Evolutionary conservation across 2,113 vertebrate genomes (phyloP), one percentile per base, ranked within the genome.

Genomic region (Heterochromis multidens): DNA sequence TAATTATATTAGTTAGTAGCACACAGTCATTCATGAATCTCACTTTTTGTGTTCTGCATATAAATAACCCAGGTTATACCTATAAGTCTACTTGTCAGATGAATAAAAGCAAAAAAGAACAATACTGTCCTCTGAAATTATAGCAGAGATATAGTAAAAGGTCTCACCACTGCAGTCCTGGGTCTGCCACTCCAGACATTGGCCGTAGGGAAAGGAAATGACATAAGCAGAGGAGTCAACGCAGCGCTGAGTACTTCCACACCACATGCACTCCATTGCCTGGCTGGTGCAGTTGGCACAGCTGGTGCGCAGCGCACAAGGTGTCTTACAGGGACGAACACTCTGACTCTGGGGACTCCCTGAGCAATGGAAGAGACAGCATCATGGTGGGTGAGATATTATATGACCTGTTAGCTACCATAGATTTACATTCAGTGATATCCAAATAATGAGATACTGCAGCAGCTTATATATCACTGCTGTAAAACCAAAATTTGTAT

Each of bases 201-300:
- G 98, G 7, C 98, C 98, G 0, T 99, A 99, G 0, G 98, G 98
- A 81, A 99, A 99, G 72, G 98, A 99, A 93, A 99, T 96, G 57
- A 98, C 98, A 25, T 99, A 99, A 1, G 98, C 98, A 0, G 98
- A 98, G 29, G 98, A 98, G 94, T 99, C 98, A 3, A 99, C 98
- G 0, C 98, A 99, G 1, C 98, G 96, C 37, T 94, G 96, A 0
- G 97, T 97, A 19, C 96, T 98, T 90, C 97, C 95, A 31, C 98
- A 99, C 98, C 98, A 99, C 98, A 99, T 99, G 35, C 98, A 99
- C 89, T 99, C 98, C 96, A 98, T 97, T 58, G 97, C 96, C 11
- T 97, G 97, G 91, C 97, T 98, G 0, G 98, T 99, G 78, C 98
- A 99, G 95, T 99, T 98, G 58, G 97, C 91, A 5, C 98, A 99